Evolutionary conservation across 1,140 invertebrate species (phyloP).

Genomic region (Drosophila virilis): DNA sequence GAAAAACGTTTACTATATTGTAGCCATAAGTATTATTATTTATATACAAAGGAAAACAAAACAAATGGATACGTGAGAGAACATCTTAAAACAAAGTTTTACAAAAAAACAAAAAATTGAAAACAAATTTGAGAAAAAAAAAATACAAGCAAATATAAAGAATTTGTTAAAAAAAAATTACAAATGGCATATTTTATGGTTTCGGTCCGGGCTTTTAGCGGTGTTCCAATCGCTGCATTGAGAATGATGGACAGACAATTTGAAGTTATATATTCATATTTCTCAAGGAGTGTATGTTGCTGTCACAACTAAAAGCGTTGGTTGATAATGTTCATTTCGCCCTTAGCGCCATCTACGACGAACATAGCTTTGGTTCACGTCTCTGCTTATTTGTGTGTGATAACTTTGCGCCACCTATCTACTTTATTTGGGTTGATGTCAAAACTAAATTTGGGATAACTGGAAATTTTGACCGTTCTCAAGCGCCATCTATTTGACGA

Average conservation of each 20-base stretch:
- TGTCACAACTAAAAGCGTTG: not conserved
- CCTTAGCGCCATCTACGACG: not conserved
- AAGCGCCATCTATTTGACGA: conserved; percentile 5
- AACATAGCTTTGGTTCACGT: not conserved
- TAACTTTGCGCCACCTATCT: too few relatives aligned
- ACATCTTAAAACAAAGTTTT: conserved; percentile 83
- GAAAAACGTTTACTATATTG: conserved; percentile 81
- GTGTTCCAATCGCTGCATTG: not conserved
- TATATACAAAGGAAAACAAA: conserved; percentile 71
- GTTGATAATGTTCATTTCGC: not conserved
- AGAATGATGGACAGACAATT: too few relatives aligned
- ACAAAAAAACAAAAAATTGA: conserved; percentile 67
- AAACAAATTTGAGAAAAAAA: conserved; percentile 51
- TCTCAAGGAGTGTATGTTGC: not conserved
- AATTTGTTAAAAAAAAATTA: conserved; percentile 70
- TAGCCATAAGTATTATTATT: conserved; percentile 82
- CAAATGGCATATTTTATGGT: conserved; percentile 9
- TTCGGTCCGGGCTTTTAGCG: not conserved
- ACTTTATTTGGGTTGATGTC: too few relatives aligned
- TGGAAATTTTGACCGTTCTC: not conserved
- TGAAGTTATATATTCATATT: not conserved
- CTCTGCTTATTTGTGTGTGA: too few relatives aligned
- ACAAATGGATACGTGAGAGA: conserved; percentile 58
- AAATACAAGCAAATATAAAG: conserved; percentile 75
- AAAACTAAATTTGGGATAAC: not conserved